phyloP scores from a whole-genome alignment of 2,888 invertebrate genomes.

The Drosophila planitibia region DNA sequence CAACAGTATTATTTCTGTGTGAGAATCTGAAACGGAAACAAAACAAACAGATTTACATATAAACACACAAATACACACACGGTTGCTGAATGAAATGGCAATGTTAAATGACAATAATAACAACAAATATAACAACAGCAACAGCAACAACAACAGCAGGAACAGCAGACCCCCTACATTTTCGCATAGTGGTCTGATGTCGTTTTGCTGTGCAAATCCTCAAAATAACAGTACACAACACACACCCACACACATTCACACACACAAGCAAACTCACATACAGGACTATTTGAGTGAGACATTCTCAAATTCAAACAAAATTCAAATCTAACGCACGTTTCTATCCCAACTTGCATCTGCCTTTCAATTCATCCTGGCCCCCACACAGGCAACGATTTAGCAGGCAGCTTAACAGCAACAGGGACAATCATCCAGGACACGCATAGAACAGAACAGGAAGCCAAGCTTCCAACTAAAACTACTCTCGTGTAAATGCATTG shows the following conservation, averaged over 20 bases:
- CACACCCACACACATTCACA: slow-evolving; percentile 46
- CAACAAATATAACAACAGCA: slow-evolving; percentile 47
- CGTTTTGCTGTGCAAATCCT: slow-evolving; percentile 81
- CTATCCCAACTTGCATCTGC: slow-evolving; percentile 31
- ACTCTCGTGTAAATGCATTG: background rate
- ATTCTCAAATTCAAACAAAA: slow-evolving; percentile 73
- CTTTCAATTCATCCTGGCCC: slow-evolving; percentile 13
- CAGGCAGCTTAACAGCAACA: slow-evolving; percentile 47
- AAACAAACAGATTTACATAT: slow-evolving; percentile 76
- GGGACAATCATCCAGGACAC: slow-evolving; percentile 22
- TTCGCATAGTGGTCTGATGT: slow-evolving; percentile 28
- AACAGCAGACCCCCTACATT: slow-evolving; percentile 21
- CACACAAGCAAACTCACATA: slow-evolving; percentile 9
- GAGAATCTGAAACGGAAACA: slow-evolving; percentile 50
- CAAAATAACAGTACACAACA: slow-evolving; percentile 78
- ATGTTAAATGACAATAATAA: slow-evolving; percentile 55
- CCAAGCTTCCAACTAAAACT: slow-evolving; percentile 3
- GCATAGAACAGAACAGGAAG: background rate
- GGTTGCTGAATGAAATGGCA: slow-evolving; percentile 37
- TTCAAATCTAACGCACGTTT: slow-evolving; percentile 71
- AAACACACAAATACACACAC: slow-evolving; percentile 32
- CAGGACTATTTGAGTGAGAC: slow-evolving; percentile 28
- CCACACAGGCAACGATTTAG: slow-evolving; percentile 32
- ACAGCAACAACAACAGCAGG: slow-evolving; percentile 39
- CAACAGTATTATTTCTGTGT: slow-evolving; percentile 35